These are phyloP conservation scores for Temnothorax longispinosus DNA, from an alignment of 1,140 invertebrate genomes.

Conservation along the genomic window DNA sequence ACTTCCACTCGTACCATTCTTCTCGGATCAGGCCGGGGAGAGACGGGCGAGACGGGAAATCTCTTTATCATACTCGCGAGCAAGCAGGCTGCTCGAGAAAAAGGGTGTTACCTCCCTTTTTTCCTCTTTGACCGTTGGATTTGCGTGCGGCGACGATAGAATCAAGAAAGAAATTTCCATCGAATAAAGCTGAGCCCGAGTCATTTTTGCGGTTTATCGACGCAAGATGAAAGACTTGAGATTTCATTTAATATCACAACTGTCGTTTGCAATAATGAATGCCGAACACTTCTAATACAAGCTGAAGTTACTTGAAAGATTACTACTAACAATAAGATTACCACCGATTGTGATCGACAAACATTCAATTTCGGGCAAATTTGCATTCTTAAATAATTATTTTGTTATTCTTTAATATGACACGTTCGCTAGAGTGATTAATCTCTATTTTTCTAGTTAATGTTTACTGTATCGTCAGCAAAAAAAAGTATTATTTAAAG, in stretches of 20 bases:
- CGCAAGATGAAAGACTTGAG: background rate
- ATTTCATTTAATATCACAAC: background rate
- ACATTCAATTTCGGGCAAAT: background rate
- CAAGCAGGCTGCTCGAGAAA: constrained; percentile 33
- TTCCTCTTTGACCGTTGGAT: constrained; percentile 43
- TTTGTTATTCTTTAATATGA: background rate
- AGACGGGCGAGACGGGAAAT: constrained; percentile 27
- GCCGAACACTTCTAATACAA: too few relatives aligned
- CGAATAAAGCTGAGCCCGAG: background rate
- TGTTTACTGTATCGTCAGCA: background rate
- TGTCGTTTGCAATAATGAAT: background rate
- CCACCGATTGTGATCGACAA: background rate
- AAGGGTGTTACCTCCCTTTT: constrained; percentile 32
- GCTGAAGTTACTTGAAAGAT: background rate
- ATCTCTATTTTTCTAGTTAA: constrained; percentile 23
- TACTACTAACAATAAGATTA: background rate
- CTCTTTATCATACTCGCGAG: constrained; percentile 71
- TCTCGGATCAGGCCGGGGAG: constrained; percentile 39
- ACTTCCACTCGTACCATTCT: constrained; percentile 68
- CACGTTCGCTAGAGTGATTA: too few relatives aligned
- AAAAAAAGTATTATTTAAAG: constrained; percentile 4
- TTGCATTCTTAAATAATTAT: background rate
- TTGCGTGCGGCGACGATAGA: background rate
- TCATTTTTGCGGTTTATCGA: constrained; percentile 19
- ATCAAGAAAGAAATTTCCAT: constrained; percentile 16